Evolutionary conservation across 2,888 invertebrate species (phyloP).

Genomic region (Dryobota labecula): DNA sequence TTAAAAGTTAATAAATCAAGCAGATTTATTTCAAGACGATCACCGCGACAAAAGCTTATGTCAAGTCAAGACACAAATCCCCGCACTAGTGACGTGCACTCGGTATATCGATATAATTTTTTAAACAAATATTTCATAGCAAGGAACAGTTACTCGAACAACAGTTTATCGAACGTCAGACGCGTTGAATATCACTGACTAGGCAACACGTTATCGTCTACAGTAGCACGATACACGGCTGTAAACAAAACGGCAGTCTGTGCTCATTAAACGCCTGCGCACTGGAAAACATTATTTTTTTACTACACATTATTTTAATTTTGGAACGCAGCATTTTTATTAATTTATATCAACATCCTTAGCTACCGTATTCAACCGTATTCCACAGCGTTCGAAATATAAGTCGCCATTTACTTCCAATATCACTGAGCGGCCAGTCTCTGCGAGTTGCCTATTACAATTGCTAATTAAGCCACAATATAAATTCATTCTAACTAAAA

Average conservation of each 20-base stretch:
- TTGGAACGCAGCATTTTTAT: conserved; percentile 24
- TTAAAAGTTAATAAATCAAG: conserved; percentile 18
- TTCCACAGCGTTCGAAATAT: conserved; percentile 1
- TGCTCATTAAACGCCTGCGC: conserved; percentile 72
- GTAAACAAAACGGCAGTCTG: conserved; percentile 77
- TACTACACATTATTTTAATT: conserved; percentile 46
- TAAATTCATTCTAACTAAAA: conserved; percentile 52
- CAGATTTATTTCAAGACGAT: conserved; percentile 25
- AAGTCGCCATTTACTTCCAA: conserved; percentile 3
- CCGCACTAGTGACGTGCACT: conserved; percentile 56
- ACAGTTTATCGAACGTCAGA: conserved; percentile 45
- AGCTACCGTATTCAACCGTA: conserved; percentile 1
- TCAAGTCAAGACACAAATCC: conserved; percentile 47
- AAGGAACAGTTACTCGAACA: too few species aligned
- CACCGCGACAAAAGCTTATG: conserved; percentile 33
- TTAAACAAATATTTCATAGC: conserved; percentile 44
- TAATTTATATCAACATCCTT: neutral
- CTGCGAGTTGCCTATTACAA: conserved; percentile 12
- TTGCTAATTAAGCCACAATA: conserved; percentile 42
- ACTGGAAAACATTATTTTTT: conserved; percentile 56
- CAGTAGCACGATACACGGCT: conserved; percentile 73
- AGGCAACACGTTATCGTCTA: conserved; percentile 76
- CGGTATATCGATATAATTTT: conserved; percentile 57
- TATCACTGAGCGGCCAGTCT: neutral
- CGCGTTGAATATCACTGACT: conserved; percentile 66